These are phyloP conservation scores for Notothenia coriiceps DNA, from an alignment of 2,113 vertebrate genomes.

Conservation along the genomic window DNA sequence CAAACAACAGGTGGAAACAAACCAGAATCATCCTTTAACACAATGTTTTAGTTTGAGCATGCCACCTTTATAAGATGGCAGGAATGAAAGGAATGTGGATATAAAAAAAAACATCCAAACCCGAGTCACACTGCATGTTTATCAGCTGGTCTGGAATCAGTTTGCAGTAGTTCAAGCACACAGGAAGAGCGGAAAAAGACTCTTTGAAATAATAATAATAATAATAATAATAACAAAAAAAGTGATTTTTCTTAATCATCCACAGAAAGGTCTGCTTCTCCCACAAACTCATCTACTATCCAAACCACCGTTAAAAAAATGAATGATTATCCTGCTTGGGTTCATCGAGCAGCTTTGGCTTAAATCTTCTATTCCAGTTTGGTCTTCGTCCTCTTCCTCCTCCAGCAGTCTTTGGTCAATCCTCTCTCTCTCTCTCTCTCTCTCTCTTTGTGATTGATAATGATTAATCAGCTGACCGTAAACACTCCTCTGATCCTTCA, in stretches of 20 bases:
- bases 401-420: background rate
- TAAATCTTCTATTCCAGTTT: conserved; percentile 16
- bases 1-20: too few relatives aligned
- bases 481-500: background rate
- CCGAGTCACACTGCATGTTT: too few relatives aligned
- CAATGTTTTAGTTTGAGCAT: background rate
- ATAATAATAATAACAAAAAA: background rate
- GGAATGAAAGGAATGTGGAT: background rate
- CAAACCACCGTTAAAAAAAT: conserved; percentile 14
- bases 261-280: background rate
- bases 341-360: conserved; percentile 46
- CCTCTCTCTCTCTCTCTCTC: background rate
- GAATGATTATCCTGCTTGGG: conserved; percentile 14
- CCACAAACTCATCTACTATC: background rate
- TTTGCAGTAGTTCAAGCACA: conserved; percentile 50
- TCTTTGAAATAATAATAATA: background rate
- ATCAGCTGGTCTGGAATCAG: conserved; percentile 24
- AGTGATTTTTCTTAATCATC: background rate
- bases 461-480: background rate
- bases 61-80: background rate
- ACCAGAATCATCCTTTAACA: background rate
- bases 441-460: conserved; percentile 5
- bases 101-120: background rate
- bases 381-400: conserved; percentile 29
- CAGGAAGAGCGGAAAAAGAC: conserved; percentile 1